These are phyloP conservation scores for Drosophila rhopaloa DNA, from an alignment of 1,140 invertebrate genomes.

Conservation along the genomic window DNA sequence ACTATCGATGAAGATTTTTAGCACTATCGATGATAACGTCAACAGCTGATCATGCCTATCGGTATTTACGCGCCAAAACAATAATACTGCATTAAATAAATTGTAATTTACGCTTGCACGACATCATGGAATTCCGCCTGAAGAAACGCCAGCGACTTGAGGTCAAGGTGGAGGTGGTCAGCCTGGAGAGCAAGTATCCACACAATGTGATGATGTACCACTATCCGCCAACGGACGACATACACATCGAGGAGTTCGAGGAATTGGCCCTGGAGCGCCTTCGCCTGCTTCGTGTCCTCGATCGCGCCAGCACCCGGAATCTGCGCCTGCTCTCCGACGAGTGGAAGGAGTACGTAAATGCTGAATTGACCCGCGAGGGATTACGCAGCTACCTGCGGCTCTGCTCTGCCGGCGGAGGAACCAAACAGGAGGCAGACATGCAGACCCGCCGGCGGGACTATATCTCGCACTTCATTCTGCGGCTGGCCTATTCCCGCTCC, in stretches of 20 bases:
- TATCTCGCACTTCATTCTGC: constrained; percentile 96
- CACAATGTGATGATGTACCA: constrained; percentile 93
- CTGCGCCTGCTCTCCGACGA: constrained; percentile 89
- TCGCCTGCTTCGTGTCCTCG: constrained; percentile 91
- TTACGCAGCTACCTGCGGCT: constrained; percentile 88
- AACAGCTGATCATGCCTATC: constrained; percentile 44
- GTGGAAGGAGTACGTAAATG: constrained; percentile 89
- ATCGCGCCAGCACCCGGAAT: constrained; percentile 88
- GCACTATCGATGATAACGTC: constrained; percentile 1
- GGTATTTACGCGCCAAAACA: constrained; percentile 55
- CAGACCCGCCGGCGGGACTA: constrained; percentile 91
- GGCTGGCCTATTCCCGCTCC: constrained; percentile 95
- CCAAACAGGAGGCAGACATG: constrained; percentile 86
- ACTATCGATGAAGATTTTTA: background rate
- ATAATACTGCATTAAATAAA: constrained; percentile 8
- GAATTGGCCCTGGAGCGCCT: constrained; percentile 93
- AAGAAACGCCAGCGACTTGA: constrained; percentile 70
- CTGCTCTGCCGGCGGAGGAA: constrained; percentile 71
- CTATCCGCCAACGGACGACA: constrained; percentile 89
- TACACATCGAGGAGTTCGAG: constrained; percentile 94
- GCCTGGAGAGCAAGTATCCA: constrained; percentile 86
- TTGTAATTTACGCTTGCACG: constrained; percentile 3
- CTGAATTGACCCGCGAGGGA: constrained; percentile 90
- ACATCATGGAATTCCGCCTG: constrained; percentile 73
- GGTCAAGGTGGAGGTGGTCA: constrained; percentile 75